Base-by-base conservation (phyloP, 2,113 vertebrate species). In the Oncorhynchus masou region DNA sequence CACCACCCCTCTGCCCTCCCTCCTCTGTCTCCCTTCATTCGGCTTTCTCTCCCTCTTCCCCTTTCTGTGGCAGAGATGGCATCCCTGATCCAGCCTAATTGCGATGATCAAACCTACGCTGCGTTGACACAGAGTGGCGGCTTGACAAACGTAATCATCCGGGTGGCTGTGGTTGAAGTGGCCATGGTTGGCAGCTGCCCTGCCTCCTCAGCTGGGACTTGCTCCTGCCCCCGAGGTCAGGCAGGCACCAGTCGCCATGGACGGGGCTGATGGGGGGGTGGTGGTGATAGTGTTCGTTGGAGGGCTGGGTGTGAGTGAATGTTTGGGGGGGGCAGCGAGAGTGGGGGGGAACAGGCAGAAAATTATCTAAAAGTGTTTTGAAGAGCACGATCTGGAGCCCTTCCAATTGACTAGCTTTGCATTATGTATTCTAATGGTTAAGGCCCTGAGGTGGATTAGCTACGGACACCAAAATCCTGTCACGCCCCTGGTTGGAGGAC, bases 141-240 rank as follows among this genome's bases (percentile, higher is more conserved):
- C 87, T 91, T 94, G 93, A 94, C 93, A 94, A 91, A 93, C 74
- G 88, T 88, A 86, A 89, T 94, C 92, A 94, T 93, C 90, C 90
- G 88, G 90, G 92, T 90, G 85, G 84, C 79, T 80, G 13, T 66
- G 88, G 88, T 89, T 93, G 93, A 93, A 92, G 88, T 87, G 87
- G 88, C 76, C 62, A 76, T 89, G 88, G 83, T 91, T 94, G 93
- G 92, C 93, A 94, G 93, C 90, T 93, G 90, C 92, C 90, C 88
- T 45, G 70, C 83, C 89, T 92, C 87, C 91, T 93, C 92, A 92
- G 89, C 88, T 92, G 92, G 88, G 91, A 88, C 89, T 88, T 73
- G 39, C 83, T 82, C 70, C 70, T 76, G 81, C 83, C 84, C 91
- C 80, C 62, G 88, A 88, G 86, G 84, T 89, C 82, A 87, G 79